These are phyloP conservation scores for Drosophila santomea DNA, from an alignment of 1,140 invertebrate genomes.

Conservation along the genomic window DNA sequence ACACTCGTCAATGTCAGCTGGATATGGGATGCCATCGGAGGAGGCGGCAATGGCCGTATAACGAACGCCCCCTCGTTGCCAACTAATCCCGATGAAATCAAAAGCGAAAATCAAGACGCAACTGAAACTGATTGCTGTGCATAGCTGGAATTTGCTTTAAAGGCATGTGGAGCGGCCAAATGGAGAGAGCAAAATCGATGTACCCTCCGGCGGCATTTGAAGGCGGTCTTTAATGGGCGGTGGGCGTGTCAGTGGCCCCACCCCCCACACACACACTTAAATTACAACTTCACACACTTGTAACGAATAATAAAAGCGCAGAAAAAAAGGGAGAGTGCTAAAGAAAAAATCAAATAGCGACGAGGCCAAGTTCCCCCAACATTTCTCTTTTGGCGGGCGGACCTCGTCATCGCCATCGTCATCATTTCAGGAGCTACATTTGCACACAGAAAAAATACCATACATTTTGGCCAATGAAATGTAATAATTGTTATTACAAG, in stretches of 20 bases:
- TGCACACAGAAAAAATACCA: conserved; percentile 2
- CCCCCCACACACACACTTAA: conserved; percentile 63
- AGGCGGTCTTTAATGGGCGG: conserved; percentile 67
- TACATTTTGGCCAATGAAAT: neutral
- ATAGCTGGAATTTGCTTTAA: conserved; percentile 67
- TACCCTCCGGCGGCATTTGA: conserved; percentile 45
- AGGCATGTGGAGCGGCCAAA: conserved; percentile 46
- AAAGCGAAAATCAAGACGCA: conserved; percentile 49
- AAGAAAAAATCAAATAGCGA: conserved; percentile 66
- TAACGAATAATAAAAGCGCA: conserved; percentile 73
- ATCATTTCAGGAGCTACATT: conserved; percentile 63
- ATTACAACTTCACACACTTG: conserved; percentile 82
- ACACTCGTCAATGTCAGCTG: conserved; percentile 53
- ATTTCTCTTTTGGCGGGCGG: conserved; percentile 22
- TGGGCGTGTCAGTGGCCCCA: conserved; percentile 63
- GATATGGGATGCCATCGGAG: conserved; percentile 22
- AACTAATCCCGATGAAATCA: conserved; percentile 36
- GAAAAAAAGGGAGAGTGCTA: conserved; percentile 51
- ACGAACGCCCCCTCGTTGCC: neutral
- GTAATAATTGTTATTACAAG: neutral
- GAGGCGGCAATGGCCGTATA: neutral
- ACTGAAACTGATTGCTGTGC: conserved; percentile 42
- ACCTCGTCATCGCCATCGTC: conserved; percentile 72
- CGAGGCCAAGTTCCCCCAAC: conserved; percentile 41
- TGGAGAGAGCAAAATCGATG: conserved; percentile 64